These are phyloP conservation scores for Aleadryas rufinucha DNA, from an alignment of 2,113 vertebrate genomes.

Conservation along the genomic window DNA sequence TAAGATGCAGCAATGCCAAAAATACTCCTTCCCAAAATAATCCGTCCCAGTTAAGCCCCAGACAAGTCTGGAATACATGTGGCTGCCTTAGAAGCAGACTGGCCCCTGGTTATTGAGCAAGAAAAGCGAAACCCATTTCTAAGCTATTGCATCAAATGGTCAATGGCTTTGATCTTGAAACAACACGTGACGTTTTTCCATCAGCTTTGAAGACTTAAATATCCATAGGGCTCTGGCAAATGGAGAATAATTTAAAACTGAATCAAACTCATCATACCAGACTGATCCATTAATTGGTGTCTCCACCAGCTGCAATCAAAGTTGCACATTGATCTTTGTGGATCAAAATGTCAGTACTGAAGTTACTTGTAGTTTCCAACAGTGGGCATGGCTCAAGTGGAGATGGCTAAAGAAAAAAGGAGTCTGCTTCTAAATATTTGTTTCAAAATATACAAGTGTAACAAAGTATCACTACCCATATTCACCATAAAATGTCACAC, in stretches of 20 bases:
- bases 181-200: accelerated
- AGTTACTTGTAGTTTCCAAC: neutral
- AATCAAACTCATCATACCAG: neutral
- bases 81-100: neutral
- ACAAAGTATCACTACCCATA: neutral
- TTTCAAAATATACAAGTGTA: neutral
- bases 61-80: neutral
- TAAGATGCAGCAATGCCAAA: neutral
- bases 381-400: neutral
- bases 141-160: neutral
- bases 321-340: neutral
- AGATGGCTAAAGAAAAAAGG: neutral
- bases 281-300: neutral
- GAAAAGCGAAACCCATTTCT: neutral
- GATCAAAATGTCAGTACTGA: neutral
- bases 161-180: neutral
- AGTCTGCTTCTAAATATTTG: neutral
- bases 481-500: neutral
- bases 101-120: neutral
- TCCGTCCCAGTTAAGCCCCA: neutral
- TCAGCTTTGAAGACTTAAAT: neutral
- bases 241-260: neutral
- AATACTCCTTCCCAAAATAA: slow-evolving; percentile 44
- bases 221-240: neutral
- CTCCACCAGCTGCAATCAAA: neutral